A percentile compares a stretch with the other conserved stretches of the same genome.
Evolutionary conservation across 2,113 vertebrate species (phyloP).

Genomic region (Notechis scutatus): DNA sequence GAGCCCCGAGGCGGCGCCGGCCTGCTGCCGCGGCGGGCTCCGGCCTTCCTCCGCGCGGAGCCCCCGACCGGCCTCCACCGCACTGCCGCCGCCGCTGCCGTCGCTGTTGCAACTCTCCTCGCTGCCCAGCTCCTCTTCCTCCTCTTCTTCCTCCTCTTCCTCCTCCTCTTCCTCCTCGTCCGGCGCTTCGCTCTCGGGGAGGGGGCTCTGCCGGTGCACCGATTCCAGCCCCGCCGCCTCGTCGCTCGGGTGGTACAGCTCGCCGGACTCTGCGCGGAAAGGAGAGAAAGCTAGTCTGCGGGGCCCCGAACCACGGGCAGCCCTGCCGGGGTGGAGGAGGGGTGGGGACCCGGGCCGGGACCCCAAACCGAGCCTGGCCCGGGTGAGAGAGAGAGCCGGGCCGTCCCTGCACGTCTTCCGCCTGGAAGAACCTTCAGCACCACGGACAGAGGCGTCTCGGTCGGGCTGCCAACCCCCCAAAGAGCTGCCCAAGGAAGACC

Average conservation of each 20-base stretch:
- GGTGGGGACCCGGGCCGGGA: not conserved
- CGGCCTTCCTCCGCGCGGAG: not conserved
- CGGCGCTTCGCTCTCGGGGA: constrained; percentile 69
- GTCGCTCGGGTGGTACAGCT: constrained; percentile 75
- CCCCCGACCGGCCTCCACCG: not conserved
- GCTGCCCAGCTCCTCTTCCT: constrained; percentile 78
- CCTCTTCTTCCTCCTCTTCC: constrained; percentile 76
- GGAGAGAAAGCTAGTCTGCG: constrained; percentile 1
- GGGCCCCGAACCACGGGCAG: not conserved
- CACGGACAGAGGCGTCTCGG: not conserved
- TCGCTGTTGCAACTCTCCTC: constrained; percentile 76
- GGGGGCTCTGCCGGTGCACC: constrained; percentile 61
- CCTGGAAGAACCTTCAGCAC: not conserved
- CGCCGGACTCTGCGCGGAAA: constrained; percentile 70
- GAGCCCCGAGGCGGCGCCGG: not conserved
- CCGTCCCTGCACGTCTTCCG: no score
- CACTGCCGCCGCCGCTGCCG: constrained; percentile 30
- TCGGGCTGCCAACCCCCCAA: not conserved
- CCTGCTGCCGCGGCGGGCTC: not conserved
- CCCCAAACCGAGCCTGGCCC: not conserved
- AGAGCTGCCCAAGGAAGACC: not conserved
- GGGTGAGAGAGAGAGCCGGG: not conserved
- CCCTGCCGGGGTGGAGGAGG: no score
- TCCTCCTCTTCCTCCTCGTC: constrained; percentile 65
- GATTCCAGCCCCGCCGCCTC: constrained; percentile 66